Evolutionary conservation across 1,140 invertebrate species (phyloP).

Genomic region (Zaprionus kolodkinae): DNA sequence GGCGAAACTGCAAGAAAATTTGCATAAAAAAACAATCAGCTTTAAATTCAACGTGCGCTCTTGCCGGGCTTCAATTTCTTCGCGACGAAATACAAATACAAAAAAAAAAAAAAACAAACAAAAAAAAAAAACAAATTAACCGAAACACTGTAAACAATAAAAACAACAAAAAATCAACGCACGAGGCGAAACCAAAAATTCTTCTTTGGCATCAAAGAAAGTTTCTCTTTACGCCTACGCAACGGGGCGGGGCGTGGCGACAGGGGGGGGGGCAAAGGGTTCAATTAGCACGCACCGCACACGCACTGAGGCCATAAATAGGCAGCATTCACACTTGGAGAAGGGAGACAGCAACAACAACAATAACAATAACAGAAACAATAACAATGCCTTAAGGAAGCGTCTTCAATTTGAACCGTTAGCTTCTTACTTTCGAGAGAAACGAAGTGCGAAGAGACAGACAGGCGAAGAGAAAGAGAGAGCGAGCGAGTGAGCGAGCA

Average conservation of each 20-base stretch:
- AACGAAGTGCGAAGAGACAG: conserved; percentile 15
- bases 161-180: conserved; percentile 5
- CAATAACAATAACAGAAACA: conserved; percentile 4
- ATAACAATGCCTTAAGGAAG: conserved; percentile 35
- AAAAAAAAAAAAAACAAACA: conserved; percentile 14
- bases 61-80: conserved; percentile 69
- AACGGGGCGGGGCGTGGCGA: background rate
- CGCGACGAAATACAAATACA: conserved; percentile 35
- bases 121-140: conserved; percentile 1
- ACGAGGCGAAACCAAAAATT: conserved; percentile 7
- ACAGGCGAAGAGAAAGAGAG: conserved; percentile 19
- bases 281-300: conserved; percentile 53
- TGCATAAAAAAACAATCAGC: conserved; percentile 71
- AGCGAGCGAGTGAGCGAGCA: conserved; percentile 18
- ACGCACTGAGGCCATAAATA: conserved; percentile 47
- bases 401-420: conserved; percentile 26
- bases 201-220: conserved; percentile 22
- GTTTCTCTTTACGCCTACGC: conserved; percentile 42
- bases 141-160: conserved; percentile 5
- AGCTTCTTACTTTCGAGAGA: conserved; percentile 40
- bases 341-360: conserved; percentile 6
- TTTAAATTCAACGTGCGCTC: conserved; percentile 50
- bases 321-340: conserved; percentile 10
- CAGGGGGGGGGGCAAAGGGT: background rate
- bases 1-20: conserved; percentile 57